phyloP scores from a whole-genome alignment of 2,113 vertebrate genomes.

The Neodon shergylaensis region DNA sequence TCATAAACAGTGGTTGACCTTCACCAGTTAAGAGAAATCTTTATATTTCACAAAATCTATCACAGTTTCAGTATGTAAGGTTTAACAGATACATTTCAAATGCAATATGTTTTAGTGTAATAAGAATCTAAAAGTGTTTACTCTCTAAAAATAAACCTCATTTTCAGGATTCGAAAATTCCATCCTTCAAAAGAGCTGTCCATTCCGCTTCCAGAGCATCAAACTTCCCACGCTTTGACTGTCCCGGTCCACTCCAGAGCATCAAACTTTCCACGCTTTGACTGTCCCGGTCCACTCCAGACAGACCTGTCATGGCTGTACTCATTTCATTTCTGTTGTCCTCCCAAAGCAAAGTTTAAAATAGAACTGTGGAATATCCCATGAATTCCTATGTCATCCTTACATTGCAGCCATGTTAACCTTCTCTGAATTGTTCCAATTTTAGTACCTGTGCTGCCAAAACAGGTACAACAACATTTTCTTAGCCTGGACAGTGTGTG shows the following conservation, averaged over 20 bases:
- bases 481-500: background rate
- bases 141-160: constrained; percentile 60
- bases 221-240: background rate
- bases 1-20: constrained; percentile 83
- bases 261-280: background rate
- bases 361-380: background rate
- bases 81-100: constrained; percentile 78
- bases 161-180: constrained; percentile 67
- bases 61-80: constrained; percentile 73
- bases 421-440: no score
- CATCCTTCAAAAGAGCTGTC: background rate
- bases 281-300: background rate
- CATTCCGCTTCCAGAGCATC: background rate
- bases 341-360: background rate
- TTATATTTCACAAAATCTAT: constrained; percentile 71
- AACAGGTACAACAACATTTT: background rate
- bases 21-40: constrained; percentile 76
- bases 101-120: constrained; percentile 50
- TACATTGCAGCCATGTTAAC: background rate
- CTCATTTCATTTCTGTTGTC: background rate
- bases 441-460: background rate
- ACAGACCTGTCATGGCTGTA: no score
- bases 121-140: constrained; percentile 71
- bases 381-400: no score
- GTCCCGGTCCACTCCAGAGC: background rate